Base-by-base conservation (phyloP, 2,888 invertebrate species). In the Eutolmus rufibarbis region DNA sequence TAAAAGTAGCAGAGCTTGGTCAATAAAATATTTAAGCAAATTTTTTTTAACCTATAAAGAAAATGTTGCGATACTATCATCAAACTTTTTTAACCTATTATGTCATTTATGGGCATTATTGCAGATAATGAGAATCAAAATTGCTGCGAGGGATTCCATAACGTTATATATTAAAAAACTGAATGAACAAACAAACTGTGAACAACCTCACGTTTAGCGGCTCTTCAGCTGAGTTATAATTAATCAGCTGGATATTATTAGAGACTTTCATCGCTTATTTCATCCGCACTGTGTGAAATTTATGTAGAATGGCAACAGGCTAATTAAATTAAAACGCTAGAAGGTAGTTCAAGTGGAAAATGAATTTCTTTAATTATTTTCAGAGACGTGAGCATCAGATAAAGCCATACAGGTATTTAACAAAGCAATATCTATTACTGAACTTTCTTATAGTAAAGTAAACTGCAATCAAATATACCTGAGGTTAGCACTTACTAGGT, bases 391-490 rank as follows among this genome's bases (percentile, higher is more conserved):
- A 28, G 12, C 12, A 66, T 66, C 66, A 66, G 66, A 66, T 66
- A 66, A 23, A 66, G 12, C 66, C 28, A 28, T 66, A 66, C 8
- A 66, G 9, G 66, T 12, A 66, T 12, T 66, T 66, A 66, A 66
- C 23, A 66, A 66, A 66, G 66, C 66, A 66, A 23, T 66, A 66
- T 66, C 66, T 66, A 78, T 19, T 16, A 43, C 40, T 78, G 23
- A 78, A 37, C 23, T 79, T 79, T 46, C 28, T 23, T 46, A 46
- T 14, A 8, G 37, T 23, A 46, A 46, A 51, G 51, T 79, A 46
- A 79, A 79, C 79, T 79, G 79, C 51, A 79, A 79, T 31, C 16
- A 51, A 79, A 79, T 76, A 76, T 76, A 76, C 51, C 28, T 79
- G 79, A 79, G 79, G 43, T 79, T 79, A 51, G 12, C 79, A 79